phyloP scores from a whole-genome alignment of 1,140 invertebrate genomes.

The Trichonephila clavata region DNA sequence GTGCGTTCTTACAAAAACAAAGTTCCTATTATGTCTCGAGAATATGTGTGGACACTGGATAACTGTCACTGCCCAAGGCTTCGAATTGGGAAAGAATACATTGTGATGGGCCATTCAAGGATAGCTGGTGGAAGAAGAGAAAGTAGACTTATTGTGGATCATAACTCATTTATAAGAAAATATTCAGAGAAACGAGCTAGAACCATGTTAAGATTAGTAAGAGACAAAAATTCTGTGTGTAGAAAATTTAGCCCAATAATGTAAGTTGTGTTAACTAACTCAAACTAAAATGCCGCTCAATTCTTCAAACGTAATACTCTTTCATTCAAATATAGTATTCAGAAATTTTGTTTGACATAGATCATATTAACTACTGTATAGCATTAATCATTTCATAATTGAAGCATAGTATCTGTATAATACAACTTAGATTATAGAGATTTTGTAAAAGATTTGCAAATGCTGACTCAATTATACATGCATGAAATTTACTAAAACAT shows the following conservation, averaged over 20 bases:
- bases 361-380: background rate
- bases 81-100: constrained; percentile 74
- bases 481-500: background rate
- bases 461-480: background rate
- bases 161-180: constrained; percentile 75
- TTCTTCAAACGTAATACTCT: background rate
- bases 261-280: background rate
- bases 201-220: constrained; percentile 61
- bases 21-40: constrained; percentile 76
- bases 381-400: background rate
- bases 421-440: background rate
- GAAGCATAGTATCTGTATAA: background rate
- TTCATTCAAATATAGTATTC: background rate
- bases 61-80: constrained; percentile 73
- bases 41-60: constrained; percentile 76
- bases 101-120: constrained; percentile 76
- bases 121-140: constrained; percentile 69
- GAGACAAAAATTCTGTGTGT: constrained; percentile 33
- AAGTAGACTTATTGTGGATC: constrained; percentile 69
- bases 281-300: background rate
- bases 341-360: background rate
- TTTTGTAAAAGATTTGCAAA: background rate
- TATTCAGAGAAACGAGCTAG: constrained; percentile 72
- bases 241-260: constrained; percentile 22
- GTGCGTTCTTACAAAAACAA: constrained; percentile 78